Percentiles rank a stretch among this genome's conserved stretches.
phyloP scores from a whole-genome alignment of 2,888 invertebrate genomes.

The Prosapia bicincta region DNA sequence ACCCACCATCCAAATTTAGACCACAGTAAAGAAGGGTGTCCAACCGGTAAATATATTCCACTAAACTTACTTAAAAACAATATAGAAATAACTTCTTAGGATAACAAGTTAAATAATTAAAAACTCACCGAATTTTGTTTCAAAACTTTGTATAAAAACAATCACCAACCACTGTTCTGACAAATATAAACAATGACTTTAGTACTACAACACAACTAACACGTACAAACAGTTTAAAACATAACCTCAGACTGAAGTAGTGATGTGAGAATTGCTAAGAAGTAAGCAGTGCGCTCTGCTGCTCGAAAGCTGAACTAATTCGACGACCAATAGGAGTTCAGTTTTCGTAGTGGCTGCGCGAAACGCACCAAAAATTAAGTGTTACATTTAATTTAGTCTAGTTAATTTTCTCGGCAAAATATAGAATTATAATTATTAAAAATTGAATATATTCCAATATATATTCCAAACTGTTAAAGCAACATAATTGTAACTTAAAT shows the following conservation, averaged over 20 bases:
- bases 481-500: too few species aligned
- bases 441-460: too few species aligned
- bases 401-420: not conserved
- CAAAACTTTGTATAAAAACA: not conserved
- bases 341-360: not conserved
- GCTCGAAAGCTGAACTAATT: not conserved
- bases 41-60: too few species aligned
- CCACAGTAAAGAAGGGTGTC: too few species aligned
- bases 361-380: not conserved
- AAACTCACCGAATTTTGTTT: not conserved
- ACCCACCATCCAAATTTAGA: not conserved
- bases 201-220: not conserved
- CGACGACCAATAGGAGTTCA: not conserved
- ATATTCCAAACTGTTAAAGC: too few species aligned
- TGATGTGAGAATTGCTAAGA: not conserved
- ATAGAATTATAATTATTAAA: too few species aligned
- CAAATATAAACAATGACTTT: not conserved
- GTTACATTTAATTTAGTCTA: not conserved
- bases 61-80: too few species aligned
- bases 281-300: not conserved
- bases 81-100: too few species aligned
- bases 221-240: not conserved
- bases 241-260: not conserved
- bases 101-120: too few species aligned
- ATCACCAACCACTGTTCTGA: not conserved